Base-by-base conservation (phyloP, 2,888 invertebrate genomes). In the Coenonympha glycerion region DNA sequence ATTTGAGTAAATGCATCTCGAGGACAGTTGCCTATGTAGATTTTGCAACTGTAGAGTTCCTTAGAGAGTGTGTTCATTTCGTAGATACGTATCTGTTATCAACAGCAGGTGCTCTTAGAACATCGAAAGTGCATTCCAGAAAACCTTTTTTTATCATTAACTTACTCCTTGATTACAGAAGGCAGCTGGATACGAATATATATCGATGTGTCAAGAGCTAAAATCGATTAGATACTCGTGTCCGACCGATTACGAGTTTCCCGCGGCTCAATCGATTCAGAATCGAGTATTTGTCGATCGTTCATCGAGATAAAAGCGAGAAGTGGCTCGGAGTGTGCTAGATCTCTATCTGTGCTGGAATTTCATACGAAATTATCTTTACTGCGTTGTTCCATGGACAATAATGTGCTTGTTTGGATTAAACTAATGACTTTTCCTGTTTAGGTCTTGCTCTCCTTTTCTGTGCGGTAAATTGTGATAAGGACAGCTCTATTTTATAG, bases 201-300 rank as follows among this genome's bases (percentile, higher is more conserved):
- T 49, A 55, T 58, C 52, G 54, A 56, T 55, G 55, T 55, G 60
- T 57, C 60, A 55, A 33, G 31, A 33, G 45, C 51, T 47, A 41
- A 46, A 53, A 59, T 61, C 63, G 63, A 62, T 63, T 59, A 60
- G 59, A 61, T 58, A 55, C 58, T 61, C 58, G 56, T 57, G 59
- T 55, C 31, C 58, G 53, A 46, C 26, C 50, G 58, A 58, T 57
- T 51, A 52, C 47, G 52, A 48, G 59, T 55, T 55, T 60, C 57
- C 54, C 54, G 60, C 47, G 47, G 54, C 53, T 50, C 51, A 53
- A 60, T 58, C 59, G 61, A 61, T 61, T 55, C 58, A 51, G 50
- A 44, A 55, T 57, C 58, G 56, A 59, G 58, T 56, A 62, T 63
- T 62, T 59, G 62, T 61, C 58, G 63, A 62, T 62, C 53, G 49